phyloP scores from a whole-genome alignment of 2,888 invertebrate species.

The Pammene aurita region DNA sequence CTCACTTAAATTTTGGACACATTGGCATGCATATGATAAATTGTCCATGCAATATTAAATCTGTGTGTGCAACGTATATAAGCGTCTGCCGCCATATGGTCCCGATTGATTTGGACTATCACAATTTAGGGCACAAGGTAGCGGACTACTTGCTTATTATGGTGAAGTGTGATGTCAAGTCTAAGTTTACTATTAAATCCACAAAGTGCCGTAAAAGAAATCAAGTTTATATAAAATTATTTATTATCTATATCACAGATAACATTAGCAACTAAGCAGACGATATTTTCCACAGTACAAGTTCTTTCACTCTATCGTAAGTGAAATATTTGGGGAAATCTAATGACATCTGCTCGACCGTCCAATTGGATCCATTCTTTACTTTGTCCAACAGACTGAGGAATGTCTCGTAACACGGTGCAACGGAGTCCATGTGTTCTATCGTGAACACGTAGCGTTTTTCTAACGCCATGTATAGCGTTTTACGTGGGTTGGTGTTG shows the following conservation, averaged over 20 bases:
- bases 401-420: conserved; percentile 94
- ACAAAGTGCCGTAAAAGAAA: background rate
- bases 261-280: conserved; percentile 54
- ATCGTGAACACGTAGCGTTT: conserved; percentile 94
- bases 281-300: conserved; percentile 88
- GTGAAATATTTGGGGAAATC: conserved; percentile 92
- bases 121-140: too few species aligned
- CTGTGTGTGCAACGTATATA: too few species aligned
- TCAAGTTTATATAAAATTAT: background rate
- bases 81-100: too few species aligned
- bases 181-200: too few species aligned
- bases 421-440: conserved; percentile 90
- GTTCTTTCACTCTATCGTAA: conserved; percentile 90
- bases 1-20: too few species aligned
- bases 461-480: conserved; percentile 89
- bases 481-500: conserved; percentile 82
- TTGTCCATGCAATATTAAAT: too few species aligned
- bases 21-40: too few species aligned
- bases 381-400: conserved; percentile 83
- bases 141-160: too few species aligned
- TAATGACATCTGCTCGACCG: conserved; percentile 84
- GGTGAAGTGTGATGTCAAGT: too few species aligned
- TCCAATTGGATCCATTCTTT: conserved; percentile 78
- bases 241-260: conserved; percentile 55
- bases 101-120: too few species aligned